Evolutionary conservation across 2,113 vertebrate species (phyloP).

Genomic region (Atherinomorus stipes): DNA sequence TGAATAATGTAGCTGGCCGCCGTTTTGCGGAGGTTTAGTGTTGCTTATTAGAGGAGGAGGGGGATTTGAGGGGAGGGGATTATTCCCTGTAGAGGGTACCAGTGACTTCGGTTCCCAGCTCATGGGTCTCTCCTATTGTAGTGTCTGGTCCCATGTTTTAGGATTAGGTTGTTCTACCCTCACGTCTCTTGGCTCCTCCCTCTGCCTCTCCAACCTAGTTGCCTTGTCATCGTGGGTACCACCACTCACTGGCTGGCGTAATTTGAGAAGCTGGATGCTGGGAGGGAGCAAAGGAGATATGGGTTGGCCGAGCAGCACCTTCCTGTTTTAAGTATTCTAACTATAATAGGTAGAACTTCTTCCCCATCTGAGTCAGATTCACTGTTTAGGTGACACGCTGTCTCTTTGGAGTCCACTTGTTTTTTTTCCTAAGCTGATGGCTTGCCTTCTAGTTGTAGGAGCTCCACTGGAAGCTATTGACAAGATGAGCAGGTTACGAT

Average conservation of each 20-base stretch:
- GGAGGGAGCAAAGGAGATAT: not conserved
- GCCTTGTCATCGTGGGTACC: not conserved
- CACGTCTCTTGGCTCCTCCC: not conserved
- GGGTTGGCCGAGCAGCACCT: not conserved
- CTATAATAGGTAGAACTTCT: not conserved
- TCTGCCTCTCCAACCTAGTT: not conserved
- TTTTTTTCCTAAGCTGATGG: not conserved
- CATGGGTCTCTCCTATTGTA: not conserved
- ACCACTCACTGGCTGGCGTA: not conserved
- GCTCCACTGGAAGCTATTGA: not conserved
- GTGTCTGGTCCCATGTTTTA: not conserved
- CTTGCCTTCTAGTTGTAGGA: not conserved
- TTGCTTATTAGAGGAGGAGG: too few species aligned
- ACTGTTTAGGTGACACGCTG: not conserved
- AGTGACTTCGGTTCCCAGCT: not conserved
- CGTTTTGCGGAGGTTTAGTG: too few species aligned
- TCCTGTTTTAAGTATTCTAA: not conserved
- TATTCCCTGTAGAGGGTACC: not conserved
- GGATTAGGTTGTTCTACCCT: not conserved
- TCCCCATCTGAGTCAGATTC: too few species aligned
- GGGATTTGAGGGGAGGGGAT: not conserved
- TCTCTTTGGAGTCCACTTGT: not conserved
- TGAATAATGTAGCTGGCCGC: too few species aligned
- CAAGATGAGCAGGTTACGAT: not conserved
- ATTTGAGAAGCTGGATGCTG: not conserved